Conservation (phyloP, 2,888 invertebrate species). For the Rhaphigaster nebulosa region DNA sequence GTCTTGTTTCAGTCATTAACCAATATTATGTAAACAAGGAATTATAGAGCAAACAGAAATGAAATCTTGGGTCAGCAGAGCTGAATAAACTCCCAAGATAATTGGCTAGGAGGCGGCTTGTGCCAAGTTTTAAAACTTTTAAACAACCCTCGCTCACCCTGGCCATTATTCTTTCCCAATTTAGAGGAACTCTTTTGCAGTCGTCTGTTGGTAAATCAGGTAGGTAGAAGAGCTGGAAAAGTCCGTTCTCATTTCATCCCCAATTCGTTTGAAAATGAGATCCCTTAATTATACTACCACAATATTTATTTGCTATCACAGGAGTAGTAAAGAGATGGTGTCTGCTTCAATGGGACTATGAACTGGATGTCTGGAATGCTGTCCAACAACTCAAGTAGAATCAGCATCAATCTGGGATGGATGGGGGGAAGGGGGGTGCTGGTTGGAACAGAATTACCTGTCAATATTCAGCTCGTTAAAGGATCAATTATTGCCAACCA, state of each 20-base stretch:
- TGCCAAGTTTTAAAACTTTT: constrained; percentile 48
- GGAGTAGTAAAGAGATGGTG: not conserved
- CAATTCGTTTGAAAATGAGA: constrained; percentile 12
- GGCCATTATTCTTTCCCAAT: constrained; percentile 33
- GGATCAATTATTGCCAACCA: too few species aligned
- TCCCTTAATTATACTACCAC: not conserved
- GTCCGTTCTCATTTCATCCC: not conserved
- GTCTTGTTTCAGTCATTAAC: constrained; percentile 20
- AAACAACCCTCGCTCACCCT: constrained; percentile 45
- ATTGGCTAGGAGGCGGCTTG: constrained; percentile 42
- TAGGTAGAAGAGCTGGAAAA: not conserved
- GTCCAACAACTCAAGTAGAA: too few species aligned
- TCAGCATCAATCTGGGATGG: not conserved
- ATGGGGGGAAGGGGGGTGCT: too few species aligned
- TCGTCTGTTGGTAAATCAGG: constrained; percentile 44
- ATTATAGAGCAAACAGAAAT: constrained; percentile 34
- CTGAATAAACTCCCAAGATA: constrained; percentile 41
- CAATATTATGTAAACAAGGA: constrained; percentile 34
- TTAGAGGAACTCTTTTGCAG: constrained; percentile 35
- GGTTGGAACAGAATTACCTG: too few species aligned
- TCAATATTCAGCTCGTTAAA: too few species aligned
- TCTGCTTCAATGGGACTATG: not conserved
- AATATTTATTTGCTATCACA: not conserved
- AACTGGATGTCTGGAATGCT: too few species aligned
- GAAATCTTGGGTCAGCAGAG: constrained; percentile 16